Evolutionary conservation across 1,140 invertebrate genomes (phyloP).

Genomic region (Trichonephila inaurata): DNA sequence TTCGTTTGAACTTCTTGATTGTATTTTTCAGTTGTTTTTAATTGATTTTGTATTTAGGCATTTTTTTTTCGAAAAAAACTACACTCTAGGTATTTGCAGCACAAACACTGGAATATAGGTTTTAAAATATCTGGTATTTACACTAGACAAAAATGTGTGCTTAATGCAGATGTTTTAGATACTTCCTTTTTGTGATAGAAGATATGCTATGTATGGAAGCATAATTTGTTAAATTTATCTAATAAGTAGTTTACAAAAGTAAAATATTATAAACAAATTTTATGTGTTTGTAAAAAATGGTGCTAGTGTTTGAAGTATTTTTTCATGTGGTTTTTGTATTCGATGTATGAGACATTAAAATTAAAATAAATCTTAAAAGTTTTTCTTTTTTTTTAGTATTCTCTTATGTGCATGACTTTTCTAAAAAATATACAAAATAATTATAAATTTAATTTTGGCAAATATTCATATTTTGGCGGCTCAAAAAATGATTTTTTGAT

Average conservation of each 20-base stretch:
- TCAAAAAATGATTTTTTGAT: too few species aligned
- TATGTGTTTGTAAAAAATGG: not conserved
- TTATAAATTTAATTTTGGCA: too few species aligned
- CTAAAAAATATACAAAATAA: too few species aligned
- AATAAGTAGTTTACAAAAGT: not conserved
- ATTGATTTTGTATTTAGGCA: not conserved
- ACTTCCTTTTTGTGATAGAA: not conserved
- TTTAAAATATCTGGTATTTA: not conserved
- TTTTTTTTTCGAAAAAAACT: too few species aligned
- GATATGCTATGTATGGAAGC: not conserved
- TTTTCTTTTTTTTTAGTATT: not conserved
- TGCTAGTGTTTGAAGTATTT: conserved; percentile 27
- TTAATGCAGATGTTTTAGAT: not conserved
- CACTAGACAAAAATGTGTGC: too few species aligned
- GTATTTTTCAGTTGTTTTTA: not conserved
- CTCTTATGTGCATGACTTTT: too few species aligned
- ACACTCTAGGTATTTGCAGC: not conserved
- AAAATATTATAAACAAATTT: not conserved
- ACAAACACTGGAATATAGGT: not conserved
- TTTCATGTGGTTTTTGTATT: conserved; percentile 27
- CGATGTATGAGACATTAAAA: not conserved
- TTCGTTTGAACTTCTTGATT: not conserved
- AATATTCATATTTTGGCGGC: too few species aligned
- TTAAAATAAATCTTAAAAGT: not conserved
- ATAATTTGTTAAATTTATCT: not conserved